Conservation (phyloP, 2,888 invertebrate genomes). For the Rotaria macrura region DNA sequence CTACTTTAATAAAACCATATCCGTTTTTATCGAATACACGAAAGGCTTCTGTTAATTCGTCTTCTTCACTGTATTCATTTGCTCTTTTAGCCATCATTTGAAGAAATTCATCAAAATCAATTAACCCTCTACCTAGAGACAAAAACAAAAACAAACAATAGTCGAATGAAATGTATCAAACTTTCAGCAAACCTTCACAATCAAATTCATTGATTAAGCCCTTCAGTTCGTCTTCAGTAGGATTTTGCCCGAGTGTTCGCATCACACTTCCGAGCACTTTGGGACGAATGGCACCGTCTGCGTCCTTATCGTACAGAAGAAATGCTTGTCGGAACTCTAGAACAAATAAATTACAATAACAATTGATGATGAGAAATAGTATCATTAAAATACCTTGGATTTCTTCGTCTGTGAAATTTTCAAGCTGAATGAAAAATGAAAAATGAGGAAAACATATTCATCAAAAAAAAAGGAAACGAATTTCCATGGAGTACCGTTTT, state of each 20-base stretch:
- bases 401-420: conserved; percentile 5
- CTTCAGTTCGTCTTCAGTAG: background rate
- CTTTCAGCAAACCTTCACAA: background rate
- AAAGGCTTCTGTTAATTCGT: background rate
- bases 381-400: background rate
- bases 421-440: background rate
- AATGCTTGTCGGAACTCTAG: conserved; percentile 20
- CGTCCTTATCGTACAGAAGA: background rate
- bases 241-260: conserved; percentile 12
- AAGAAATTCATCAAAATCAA: conserved; percentile 22
- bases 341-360: background rate
- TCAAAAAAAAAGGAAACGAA: background rate
- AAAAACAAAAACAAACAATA: background rate
- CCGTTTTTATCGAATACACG: conserved; percentile 16
- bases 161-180: background rate
- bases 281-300: background rate
- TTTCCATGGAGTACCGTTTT: background rate
- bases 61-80: background rate
- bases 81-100: conserved; percentile 16
- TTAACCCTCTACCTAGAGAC: background rate
- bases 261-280: conserved; percentile 3
- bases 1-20: background rate
- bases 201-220: conserved; percentile 17
- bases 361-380: background rate
- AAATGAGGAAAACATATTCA: background rate